A percentile compares a stretch with the other conserved stretches of the same genome.
phyloP scores from a whole-genome alignment of 2,113 vertebrate genomes.

The Riparia riparia region DNA sequence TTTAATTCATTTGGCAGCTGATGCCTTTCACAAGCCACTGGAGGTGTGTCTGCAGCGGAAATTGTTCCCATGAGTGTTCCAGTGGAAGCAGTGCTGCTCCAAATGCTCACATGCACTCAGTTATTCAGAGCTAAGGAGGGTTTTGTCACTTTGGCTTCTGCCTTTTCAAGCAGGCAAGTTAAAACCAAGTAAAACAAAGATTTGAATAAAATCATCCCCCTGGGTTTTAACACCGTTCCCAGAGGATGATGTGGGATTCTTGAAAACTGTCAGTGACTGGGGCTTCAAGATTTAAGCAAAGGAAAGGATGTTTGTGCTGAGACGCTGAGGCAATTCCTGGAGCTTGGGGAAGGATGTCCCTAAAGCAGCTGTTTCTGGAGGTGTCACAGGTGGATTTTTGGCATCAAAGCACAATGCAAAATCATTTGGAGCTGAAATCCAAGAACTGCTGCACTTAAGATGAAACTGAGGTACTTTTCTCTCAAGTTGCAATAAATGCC shows the following conservation, averaged over 20 bases:
- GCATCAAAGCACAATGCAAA: neutral
- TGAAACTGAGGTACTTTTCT: neutral
- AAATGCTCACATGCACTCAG: neutral
- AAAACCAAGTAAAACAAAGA: neutral
- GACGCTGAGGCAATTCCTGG: neutral
- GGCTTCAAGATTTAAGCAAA: neutral
- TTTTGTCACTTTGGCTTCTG: neutral
- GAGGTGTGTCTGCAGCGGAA: neutral
- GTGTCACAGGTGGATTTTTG: neutral
- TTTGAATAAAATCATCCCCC: neutral
- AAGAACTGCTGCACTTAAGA: neutral
- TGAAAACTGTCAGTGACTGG: neutral
- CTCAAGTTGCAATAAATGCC: neutral
- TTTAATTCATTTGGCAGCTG: neutral
- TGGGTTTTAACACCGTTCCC: neutral
- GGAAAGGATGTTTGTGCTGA: neutral
- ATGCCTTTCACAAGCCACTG: neutral
- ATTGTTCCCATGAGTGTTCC: neutral
- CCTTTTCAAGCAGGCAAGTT: neutral
- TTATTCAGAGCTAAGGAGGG: neutral
- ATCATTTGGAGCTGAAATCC: neutral
- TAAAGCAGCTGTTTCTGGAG: neutral
- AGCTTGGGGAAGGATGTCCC: neutral
- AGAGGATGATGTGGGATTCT: neutral
- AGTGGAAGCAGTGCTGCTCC: neutral